Base-by-base conservation (phyloP, 2,888 invertebrate genomes). In the Tetragnatha montana region DNA sequence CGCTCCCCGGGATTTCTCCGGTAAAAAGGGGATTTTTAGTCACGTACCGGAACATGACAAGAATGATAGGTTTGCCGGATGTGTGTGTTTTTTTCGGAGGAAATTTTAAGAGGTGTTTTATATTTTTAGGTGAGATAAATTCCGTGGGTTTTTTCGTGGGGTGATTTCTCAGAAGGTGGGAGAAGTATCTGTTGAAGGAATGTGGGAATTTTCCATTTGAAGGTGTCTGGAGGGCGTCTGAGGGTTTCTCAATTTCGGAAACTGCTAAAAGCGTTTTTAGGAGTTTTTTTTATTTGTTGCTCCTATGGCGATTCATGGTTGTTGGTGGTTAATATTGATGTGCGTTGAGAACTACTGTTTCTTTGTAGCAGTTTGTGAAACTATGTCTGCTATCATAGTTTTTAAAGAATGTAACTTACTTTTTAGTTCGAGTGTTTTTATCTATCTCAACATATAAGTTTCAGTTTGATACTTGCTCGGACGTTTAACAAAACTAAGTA, bases 31-130 rank as follows among this genome's bases (percentile, higher is more conserved):
- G 82, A 78, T 87, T 87, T 87, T 87, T 82, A 82, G 82, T 82
- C 87, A 87, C 81, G 87, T 87, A 81, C 87, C 17, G 69, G 81
- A 86, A 87, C 76, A 87, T 87, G 87, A 87, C 87, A 87, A 81
- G 87, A 87, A 87, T 87, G 81, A 87, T 87, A 87, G 87, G 87
- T 87, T 87, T 68, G 76, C 75, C 51, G 87, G 84, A 81, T 81
- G 50, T 81, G 51, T 81, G 69, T 69, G 49, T 71, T 71, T 47
- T 81, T 81, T 81, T 22, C 49, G 35, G 35, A 4, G 35, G 69
- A 49, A 47, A 75, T 71, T 70, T 70, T 70, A 49, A 21, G 10
- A 19, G 35, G 22, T 70, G 78, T 49, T 78, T 85, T 85, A 49
- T 75, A 71, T 85, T 79, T 69, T 79, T 47, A 75, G 47, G 75